Evolutionary conservation across 2,888 invertebrate species (phyloP).

Genomic region (Leptopilina drosophilae): DNA sequence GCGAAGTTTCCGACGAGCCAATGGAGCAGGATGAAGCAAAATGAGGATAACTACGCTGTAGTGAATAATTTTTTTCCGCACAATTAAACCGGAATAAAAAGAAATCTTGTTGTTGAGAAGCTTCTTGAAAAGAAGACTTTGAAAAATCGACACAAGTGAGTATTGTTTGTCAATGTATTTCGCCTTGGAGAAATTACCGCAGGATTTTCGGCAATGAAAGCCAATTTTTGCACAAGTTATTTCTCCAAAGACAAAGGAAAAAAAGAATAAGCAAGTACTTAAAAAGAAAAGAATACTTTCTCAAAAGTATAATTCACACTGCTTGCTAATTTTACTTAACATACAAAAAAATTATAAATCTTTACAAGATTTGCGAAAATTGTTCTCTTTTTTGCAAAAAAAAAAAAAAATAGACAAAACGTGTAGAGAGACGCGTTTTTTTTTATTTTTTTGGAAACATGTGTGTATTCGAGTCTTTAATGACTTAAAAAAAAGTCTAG

Average conservation of each 20-base stretch:
- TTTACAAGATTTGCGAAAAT: slow-evolving; percentile 12
- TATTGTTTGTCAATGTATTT: slow-evolving; percentile 3
- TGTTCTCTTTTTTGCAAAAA: background rate
- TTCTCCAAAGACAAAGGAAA: slow-evolving; percentile 7
- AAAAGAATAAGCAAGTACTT: slow-evolving; percentile 24
- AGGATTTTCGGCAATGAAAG: slow-evolving; percentile 13
- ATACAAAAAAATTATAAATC: background rate
- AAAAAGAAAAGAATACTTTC: slow-evolving; percentile 19
- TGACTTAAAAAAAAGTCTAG: slow-evolving; percentile 12
- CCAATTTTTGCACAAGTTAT: slow-evolving; percentile 7
- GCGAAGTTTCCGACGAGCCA: slow-evolving; percentile 87
- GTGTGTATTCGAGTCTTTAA: slow-evolving; percentile 1
- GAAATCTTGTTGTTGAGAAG: slow-evolving; percentile 17
- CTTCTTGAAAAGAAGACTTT: slow-evolving; percentile 30
- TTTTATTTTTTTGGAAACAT: background rate
- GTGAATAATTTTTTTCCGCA: slow-evolving; percentile 25
- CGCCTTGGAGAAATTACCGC: slow-evolving; percentile 11
- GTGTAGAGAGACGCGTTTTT: background rate
- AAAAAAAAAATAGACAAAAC: background rate
- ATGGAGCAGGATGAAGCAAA: slow-evolving; percentile 91
- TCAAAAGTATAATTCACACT: slow-evolving; percentile 17
- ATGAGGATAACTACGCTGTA: slow-evolving; percentile 77
- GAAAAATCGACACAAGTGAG: background rate
- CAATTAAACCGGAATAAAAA: background rate
- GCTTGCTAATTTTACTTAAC: slow-evolving; percentile 34